Percentiles rank a stretch among this genome's conserved stretches.
Conservation (phyloP, 1,140 invertebrate species). For the Augochlora pura region DNA sequence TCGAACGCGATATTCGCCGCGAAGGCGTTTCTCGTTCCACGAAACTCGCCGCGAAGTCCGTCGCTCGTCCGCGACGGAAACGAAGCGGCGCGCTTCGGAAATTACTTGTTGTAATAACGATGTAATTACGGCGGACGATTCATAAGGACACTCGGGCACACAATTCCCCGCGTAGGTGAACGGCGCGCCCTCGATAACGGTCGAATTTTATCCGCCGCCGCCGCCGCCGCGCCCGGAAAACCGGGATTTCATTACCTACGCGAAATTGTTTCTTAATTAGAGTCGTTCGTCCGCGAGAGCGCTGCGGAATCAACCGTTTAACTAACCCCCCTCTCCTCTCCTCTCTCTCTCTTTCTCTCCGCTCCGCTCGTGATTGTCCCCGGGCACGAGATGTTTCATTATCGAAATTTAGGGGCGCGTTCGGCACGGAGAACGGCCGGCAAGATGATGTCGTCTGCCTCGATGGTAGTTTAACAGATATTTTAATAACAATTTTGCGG, state of each 20-base stretch:
- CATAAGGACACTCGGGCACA: slow-evolving; percentile 15
- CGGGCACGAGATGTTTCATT: not conserved
- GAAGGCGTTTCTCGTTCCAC: too few species aligned
- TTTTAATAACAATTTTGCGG: too few species aligned
- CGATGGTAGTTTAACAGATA: too few species aligned
- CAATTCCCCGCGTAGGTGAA: slow-evolving; percentile 18
- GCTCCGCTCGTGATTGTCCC: not conserved
- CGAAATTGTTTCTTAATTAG: slow-evolving; percentile 22
- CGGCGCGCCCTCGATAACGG: not conserved
- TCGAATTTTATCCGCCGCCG: slow-evolving; percentile 23
- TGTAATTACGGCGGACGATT: slow-evolving; percentile 37
- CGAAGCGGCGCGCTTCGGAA: slow-evolving; percentile 13
- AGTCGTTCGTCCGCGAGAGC: not conserved
- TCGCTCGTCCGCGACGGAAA: too few species aligned
- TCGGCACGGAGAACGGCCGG: too few species aligned
- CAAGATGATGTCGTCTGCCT: too few species aligned
- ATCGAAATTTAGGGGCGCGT: not conserved
- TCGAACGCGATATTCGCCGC: too few species aligned
- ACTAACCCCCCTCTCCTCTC: too few species aligned
- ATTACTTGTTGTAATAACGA: slow-evolving; percentile 23
- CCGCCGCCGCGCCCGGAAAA: not conserved
- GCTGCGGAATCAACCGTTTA: not conserved
- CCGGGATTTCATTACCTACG: not conserved
- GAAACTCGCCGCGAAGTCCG: not conserved
- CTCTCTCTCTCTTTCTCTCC: too few species aligned